Base-by-base conservation (phyloP, 2,113 vertebrate genomes). In the Gorsachius goisagi region DNA sequence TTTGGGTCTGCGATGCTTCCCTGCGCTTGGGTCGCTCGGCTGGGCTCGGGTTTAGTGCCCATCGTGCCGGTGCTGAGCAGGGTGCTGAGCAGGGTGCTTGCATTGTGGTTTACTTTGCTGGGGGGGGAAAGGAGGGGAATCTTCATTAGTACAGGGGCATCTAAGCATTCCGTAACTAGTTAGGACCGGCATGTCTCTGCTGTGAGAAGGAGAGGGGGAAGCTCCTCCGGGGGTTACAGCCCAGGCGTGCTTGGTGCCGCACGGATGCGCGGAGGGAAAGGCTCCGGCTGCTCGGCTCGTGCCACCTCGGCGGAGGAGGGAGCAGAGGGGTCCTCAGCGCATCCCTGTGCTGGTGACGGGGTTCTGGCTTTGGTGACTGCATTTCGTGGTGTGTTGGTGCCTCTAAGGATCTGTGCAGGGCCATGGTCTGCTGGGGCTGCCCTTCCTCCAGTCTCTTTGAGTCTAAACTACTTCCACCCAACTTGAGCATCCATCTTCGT, bases 141-240 rank as follows among this genome's bases (percentile, higher is more conserved):
- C 17, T 11, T 26, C 4, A 0, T 30, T 26, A 15, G 45, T 1
- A 7, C 33, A 4, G n/a, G 39, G 15, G 1, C 8, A 16, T 4
- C 37, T 3, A 1, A 22, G 45, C 6, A 9, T 5, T 44, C 3
- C 1, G 32, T 14, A 18, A 39, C 24, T 26, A 16, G 22, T 8
- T 26, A 49, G 15, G 3, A 2, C 27, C 20, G 32, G 32, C 27
- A 5, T 32, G 5, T 52, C 58, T 24, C 56, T 30, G 27, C 4
- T 30, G 30, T 23, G 72, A 18, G 16, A 17, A n/a, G 15, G 37
- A 24, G n/a, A 14, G 49, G 12, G n/a, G 41, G 49, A 32, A 41
- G 26, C 45, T 68, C 11, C 19, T 60, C 15, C 55, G 13, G 72
- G 3, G 24, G 66, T 50, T 28, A 1, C 14, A 6, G 49, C 2